A percentile compares a stretch with the other conserved stretches of the same genome.
Evolutionary conservation across 1,140 invertebrate genomes (phyloP).

Genomic region (Pantala flavescens): DNA sequence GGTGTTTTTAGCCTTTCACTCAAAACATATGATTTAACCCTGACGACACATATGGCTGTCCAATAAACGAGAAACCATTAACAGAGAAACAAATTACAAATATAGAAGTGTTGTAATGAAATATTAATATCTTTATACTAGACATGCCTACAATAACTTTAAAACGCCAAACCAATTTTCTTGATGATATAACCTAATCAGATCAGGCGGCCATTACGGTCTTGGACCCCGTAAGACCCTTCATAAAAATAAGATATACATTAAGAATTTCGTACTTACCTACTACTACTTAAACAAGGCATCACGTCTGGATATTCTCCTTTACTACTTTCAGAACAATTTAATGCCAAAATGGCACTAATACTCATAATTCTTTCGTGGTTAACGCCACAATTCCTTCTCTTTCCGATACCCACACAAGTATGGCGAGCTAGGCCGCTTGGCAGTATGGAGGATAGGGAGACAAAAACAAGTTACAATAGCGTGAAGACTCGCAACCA

Average conservation of each 20-base stretch:
- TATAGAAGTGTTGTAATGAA: too few relatives aligned
- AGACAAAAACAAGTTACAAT: background rate
- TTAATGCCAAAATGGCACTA: slow-evolving; percentile 37
- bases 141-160: too few relatives aligned
- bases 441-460: background rate
- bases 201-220: background rate
- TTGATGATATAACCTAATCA: background rate
- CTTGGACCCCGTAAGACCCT: background rate
- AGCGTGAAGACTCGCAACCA: background rate
- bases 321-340: slow-evolving; percentile 39
- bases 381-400: background rate
- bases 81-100: too few relatives aligned
- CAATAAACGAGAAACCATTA: too few relatives aligned
- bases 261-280: slow-evolving; percentile 30
- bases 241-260: background rate
- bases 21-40: too few relatives aligned
- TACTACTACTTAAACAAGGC: slow-evolving; percentile 40
- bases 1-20: too few relatives aligned
- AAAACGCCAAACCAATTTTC: background rate
- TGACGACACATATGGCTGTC: too few relatives aligned
- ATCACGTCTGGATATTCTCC: slow-evolving; percentile 33
- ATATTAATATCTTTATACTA: too few relatives aligned
- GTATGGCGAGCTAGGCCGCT: background rate
- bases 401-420: background rate
- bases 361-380: slow-evolving; percentile 38